Evolutionary conservation across 2,797 vertebrate genomes (phyloP).

Genomic region (Columba guinea): DNA sequence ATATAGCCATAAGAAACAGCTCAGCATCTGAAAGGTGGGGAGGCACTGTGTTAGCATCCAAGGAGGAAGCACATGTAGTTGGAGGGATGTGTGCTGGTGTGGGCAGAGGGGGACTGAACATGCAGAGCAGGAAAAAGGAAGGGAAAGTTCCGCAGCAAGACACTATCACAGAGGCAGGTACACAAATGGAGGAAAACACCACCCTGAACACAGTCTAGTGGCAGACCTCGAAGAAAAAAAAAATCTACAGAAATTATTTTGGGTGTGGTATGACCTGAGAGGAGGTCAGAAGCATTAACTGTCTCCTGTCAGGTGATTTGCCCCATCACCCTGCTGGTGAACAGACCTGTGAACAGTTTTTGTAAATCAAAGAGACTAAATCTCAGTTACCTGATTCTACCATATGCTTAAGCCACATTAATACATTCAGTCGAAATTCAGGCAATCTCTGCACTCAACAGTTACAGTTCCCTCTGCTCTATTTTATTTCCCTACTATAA

Average conservation of each 20-base stretch:
- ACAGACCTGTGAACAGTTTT: background rate
- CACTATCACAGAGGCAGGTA: background rate
- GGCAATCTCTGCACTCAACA: background rate
- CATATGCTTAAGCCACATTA: background rate
- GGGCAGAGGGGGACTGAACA: background rate
- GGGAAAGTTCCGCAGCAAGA: background rate
- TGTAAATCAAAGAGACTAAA: background rate
- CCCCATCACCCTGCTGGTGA: background rate
- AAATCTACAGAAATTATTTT: background rate
- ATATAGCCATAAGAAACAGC: background rate
- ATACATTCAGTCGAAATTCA: background rate
- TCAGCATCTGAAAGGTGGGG: background rate
- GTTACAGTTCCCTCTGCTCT: background rate
- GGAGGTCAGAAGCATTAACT: background rate
- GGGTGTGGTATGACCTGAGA: background rate
- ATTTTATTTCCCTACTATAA: background rate
- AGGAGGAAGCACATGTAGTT: background rate
- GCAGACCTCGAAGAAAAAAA: background rate
- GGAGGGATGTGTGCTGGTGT: background rate
- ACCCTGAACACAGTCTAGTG: background rate
- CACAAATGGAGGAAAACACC: background rate
- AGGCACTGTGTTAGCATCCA: background rate
- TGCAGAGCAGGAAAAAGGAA: background rate
- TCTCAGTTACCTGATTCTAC: background rate
- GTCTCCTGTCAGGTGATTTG: background rate